A percentile compares a stretch with the other conserved stretches of the same genome.
Conservation (phyloP, 2,113 vertebrate genomes). For the Oncorhynchus gorbuscha region DNA sequence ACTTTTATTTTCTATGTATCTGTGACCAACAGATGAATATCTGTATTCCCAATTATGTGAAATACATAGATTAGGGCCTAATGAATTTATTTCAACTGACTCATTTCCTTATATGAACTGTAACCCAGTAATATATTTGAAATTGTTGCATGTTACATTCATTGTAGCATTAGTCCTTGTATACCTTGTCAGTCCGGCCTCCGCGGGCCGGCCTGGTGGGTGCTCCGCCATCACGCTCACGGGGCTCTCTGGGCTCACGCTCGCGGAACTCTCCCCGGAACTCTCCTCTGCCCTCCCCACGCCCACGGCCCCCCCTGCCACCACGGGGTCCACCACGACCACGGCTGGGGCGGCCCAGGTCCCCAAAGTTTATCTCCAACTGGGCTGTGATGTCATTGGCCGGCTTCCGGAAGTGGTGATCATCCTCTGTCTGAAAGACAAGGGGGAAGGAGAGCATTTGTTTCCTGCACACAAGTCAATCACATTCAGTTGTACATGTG, state of each 20-base stretch:
- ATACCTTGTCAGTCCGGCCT: constrained; percentile 89
- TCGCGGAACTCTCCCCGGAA: constrained; percentile 43
- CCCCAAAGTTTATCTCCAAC: constrained; percentile 99
- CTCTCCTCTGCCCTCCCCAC: constrained; percentile 46
- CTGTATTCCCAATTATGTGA: too few species aligned
- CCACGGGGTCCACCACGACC: constrained; percentile 92
- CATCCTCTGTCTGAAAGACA: constrained; percentile 80
- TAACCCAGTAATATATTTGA: too few species aligned
- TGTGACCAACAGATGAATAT: too few species aligned
- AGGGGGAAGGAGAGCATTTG: constrained; percentile 27
- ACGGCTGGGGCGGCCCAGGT: constrained; percentile 90
- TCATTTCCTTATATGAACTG: too few species aligned
- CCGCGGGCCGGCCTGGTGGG: constrained; percentile 80
- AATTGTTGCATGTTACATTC: background rate
- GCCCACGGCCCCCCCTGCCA: constrained; percentile 68
- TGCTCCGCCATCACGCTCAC: constrained; percentile 5
- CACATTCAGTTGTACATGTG: background rate
- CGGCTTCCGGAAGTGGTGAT: constrained; percentile 95
- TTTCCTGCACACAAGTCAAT: background rate
- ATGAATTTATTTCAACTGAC: background rate
- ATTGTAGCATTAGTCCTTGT: background rate
- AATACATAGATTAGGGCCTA: too few species aligned
- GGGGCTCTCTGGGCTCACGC: constrained; percentile 11
- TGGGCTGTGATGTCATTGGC: constrained; percentile 98
- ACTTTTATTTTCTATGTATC: too few species aligned